phyloP scores from a whole-genome alignment of 2,113 vertebrate species.

The Catagonus wagneri region DNA sequence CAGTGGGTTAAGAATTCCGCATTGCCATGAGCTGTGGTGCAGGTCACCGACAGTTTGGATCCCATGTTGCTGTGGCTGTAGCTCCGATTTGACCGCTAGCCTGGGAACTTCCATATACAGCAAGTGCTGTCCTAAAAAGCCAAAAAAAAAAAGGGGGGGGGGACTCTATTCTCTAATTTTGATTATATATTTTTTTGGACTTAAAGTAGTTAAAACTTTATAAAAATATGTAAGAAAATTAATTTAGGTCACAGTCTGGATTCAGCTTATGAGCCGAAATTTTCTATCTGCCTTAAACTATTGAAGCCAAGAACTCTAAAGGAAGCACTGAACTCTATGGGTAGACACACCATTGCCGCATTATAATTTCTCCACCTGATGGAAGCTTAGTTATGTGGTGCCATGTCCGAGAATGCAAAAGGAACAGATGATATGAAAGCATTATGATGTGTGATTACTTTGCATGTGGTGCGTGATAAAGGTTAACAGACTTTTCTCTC shows the following conservation, averaged over 20 bases:
- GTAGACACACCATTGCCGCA: not conserved
- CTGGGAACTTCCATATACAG: no score
- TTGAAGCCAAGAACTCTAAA: not conserved
- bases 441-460: slow-evolving; percentile 66
- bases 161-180: not conserved
- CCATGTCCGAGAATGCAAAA: slow-evolving; percentile 57
- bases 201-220: not conserved
- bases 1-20: no score
- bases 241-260: slow-evolving; percentile 3
- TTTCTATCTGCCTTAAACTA: slow-evolving; percentile 27
- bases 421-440: slow-evolving; percentile 40
- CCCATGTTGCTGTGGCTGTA: no score
- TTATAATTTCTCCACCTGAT: slow-evolving; percentile 55
- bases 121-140: no score
- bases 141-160: no score
- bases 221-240: not conserved
- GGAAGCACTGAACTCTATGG: not conserved
- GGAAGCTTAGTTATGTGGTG: not conserved
- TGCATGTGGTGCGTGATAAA: slow-evolving; percentile 68
- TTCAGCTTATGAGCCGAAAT: not conserved
- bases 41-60: no score
- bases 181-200: not conserved
- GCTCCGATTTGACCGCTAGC: no score
- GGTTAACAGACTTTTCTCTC: slow-evolving; percentile 62
- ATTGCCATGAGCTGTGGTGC: no score